Evolutionary conservation across 1,140 invertebrate genomes (phyloP).

Genomic region (Samia ricini): DNA sequence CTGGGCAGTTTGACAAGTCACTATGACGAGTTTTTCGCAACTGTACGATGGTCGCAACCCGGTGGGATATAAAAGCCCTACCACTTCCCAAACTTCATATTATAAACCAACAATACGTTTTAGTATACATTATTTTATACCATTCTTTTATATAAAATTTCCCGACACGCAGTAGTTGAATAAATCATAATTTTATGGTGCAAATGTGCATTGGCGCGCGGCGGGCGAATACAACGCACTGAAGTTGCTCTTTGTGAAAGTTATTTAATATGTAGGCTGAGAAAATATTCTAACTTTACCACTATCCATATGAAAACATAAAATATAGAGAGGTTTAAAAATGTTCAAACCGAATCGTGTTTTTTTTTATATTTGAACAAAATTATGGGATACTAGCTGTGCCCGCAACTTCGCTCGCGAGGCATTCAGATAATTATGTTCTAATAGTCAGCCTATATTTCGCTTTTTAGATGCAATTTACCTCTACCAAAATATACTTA

Average conservation of each 20-base stretch:
- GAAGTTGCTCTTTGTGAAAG: constrained; percentile 24
- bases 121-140: background rate
- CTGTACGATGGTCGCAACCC: no score
- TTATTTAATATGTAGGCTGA: constrained; percentile 25
- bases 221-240: constrained; percentile 11
- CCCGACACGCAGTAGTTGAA: constrained; percentile 6
- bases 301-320: background rate
- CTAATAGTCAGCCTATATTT: no score
- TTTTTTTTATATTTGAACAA: no score
- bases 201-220: background rate
- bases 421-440: no score
- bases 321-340: background rate
- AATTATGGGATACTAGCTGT: no score
- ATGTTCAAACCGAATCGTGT: background rate
- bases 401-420: no score
- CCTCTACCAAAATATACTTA: no score
- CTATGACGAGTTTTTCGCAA: no score
- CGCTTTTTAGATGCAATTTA: no score
- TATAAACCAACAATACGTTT: background rate
- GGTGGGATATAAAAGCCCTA: no score
- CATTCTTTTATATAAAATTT: constrained; percentile 21
- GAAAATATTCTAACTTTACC: constrained; percentile 6
- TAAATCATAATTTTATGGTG: constrained; percentile 30
- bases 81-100: no score
- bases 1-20: no score